Evolutionary conservation across 2,888 invertebrate genomes (phyloP), one percentile per base, ranked within the genome.

Genomic region (Scaptomyza tumidula): DNA sequence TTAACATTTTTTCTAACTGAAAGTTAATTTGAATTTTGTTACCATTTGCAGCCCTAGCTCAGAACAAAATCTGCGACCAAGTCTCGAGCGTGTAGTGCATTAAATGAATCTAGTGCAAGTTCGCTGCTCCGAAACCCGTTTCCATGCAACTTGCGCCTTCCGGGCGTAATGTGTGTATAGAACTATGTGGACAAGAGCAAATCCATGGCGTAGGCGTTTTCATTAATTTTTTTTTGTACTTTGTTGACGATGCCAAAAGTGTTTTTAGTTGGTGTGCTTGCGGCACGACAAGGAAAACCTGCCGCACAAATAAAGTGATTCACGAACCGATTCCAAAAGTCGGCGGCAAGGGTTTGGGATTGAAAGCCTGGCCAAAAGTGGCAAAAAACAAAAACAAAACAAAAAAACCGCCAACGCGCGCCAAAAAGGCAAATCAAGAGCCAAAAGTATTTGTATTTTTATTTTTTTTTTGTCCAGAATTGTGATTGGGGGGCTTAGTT

Each of bases 61-160:
- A 72, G 63, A 81, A 78, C 50, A 61, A 10, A 45, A 64, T 41
- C 62, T 44, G 46, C 49, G 56, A 60, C 58, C 61, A 49, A 33
- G 44, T 63, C 58, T 56, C 56, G 59, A 50, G 54, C 39, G 52
- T 73, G 65, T 33, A 58, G 63, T 58, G 81, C 80, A 78, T 78
- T 62, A 71, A 83, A 86, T 68, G 69, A 81, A 85, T 68, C 86
- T 84, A 75, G 86, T 85, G 85, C 85, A 85, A 85, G 86, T 86
- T 85, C 85, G 86, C 82, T 84, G 81, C 80, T 75, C 59, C 54
- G 75, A 81, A 81, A 83, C 86, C 71, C 60, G 86, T 84, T 84
- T 73, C n/a, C 54, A 72, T 68, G 50, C 59, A 66, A 69, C 68
- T 74, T 49, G 70, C 44, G 75, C 84, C 84, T 85, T 85, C 85